These are phyloP conservation scores for Microplitis manilae DNA, from an alignment of 2,888 invertebrate genomes.

Conservation along the genomic window DNA sequence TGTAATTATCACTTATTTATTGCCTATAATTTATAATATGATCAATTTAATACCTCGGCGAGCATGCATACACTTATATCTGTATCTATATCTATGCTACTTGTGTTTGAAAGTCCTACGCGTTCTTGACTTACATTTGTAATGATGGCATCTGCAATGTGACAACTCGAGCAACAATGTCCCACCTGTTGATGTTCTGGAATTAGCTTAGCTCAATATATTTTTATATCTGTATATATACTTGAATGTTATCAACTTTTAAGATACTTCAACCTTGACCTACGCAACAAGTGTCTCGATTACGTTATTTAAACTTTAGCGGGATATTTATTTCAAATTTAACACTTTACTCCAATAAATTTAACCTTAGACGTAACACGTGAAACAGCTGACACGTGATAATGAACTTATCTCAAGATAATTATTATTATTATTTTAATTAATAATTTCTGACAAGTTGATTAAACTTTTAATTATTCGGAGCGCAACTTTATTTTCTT, in stretches of 20 bases:
- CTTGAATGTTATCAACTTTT: background rate
- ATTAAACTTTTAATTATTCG: background rate
- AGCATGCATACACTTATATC: too few relatives aligned
- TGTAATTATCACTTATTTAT: background rate
- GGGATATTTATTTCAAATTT: background rate
- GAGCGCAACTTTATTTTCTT: too few relatives aligned
- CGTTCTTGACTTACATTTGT: background rate
- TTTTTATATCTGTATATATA: background rate
- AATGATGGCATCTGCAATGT: background rate
- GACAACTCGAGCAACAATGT: background rate
- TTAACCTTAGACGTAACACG: background rate
- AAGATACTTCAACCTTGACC: slow-evolving; percentile 14
- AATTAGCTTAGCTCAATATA: background rate
- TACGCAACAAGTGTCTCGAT: slow-evolving; percentile 21
- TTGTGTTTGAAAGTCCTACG: background rate
- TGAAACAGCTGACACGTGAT: background rate
- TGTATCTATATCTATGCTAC: too few relatives aligned
- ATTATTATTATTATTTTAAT: too few relatives aligned
- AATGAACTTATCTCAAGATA: background rate
- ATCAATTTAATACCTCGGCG: background rate
- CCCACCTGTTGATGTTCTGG: background rate
- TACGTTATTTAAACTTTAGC: slow-evolving; percentile 9
- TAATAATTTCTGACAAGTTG: background rate
- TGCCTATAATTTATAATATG: background rate
- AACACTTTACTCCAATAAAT: background rate